Conservation (phyloP, 2,888 invertebrate species). For the Trissoscelio sp. region DNA sequence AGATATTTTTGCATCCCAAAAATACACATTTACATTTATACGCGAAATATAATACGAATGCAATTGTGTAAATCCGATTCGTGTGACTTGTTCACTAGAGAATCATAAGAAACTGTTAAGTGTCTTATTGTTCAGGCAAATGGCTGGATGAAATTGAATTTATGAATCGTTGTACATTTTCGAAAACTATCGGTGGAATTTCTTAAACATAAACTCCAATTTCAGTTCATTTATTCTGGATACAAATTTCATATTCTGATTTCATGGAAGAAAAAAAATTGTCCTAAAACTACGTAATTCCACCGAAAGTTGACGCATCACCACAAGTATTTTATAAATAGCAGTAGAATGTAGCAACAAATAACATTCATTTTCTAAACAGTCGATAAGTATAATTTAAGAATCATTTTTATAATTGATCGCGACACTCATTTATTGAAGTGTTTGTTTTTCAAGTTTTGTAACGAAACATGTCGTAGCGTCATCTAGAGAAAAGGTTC, state of each 20-base stretch:
- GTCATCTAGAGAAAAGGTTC: slow-evolving; percentile 1
- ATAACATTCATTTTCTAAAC: slow-evolving; percentile 33
- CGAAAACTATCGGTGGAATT: slow-evolving; percentile 38
- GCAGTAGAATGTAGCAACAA: slow-evolving; percentile 27
- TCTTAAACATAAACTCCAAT: too few species aligned
- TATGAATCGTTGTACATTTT: slow-evolving; percentile 38
- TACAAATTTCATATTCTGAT: too few species aligned
- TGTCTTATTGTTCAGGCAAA: slow-evolving; percentile 83
- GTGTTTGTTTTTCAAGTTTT: slow-evolving; percentile 31
- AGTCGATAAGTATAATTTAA: slow-evolving; percentile 24
- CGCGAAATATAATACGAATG: slow-evolving; percentile 23
- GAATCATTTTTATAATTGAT: slow-evolving; percentile 40
- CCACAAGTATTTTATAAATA: slow-evolving; percentile 41
- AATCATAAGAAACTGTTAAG: slow-evolving; percentile 81
- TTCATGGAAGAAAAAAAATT: too few species aligned
- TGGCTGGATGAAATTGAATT: slow-evolving; percentile 77
- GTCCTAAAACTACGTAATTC: not conserved
- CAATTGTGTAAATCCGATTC: slow-evolving; percentile 69
- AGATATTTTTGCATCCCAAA: not conserved
- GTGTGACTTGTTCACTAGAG: slow-evolving; percentile 70
- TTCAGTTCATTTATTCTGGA: too few species aligned
- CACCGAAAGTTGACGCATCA: slow-evolving; percentile 24
- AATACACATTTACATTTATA: slow-evolving; percentile 20
- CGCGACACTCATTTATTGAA: not conserved
- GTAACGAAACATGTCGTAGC: not conserved